phyloP scores from a whole-genome alignment of 2,113 vertebrate genomes.

The Anseranas semipalmata region DNA sequence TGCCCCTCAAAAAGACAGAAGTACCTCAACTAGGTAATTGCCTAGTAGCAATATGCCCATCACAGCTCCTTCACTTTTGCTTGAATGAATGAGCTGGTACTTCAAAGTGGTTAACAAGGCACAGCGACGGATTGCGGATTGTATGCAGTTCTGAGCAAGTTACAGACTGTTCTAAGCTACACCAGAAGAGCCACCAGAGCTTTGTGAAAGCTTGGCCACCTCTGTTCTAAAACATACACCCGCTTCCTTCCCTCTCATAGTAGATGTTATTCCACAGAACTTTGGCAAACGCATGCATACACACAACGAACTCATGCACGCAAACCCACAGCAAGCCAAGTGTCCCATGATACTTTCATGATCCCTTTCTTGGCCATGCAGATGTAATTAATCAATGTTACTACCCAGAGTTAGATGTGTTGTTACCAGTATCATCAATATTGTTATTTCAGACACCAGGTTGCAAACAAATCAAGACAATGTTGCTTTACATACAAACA shows the following conservation, averaged over 20 bases:
- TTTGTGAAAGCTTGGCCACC: background rate
- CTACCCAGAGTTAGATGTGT: background rate
- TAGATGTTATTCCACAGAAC: background rate
- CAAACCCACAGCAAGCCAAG: background rate
- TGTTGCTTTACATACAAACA: background rate
- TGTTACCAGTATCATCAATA: background rate
- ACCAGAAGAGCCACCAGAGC: background rate
- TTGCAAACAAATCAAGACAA: background rate
- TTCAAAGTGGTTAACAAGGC: background rate
- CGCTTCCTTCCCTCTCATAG: background rate
- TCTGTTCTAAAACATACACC: background rate
- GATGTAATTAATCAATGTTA: background rate
- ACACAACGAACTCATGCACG: background rate
- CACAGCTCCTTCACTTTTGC: background rate
- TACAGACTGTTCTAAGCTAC: background rate
- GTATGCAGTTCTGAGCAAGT: background rate
- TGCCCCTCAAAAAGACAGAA: background rate
- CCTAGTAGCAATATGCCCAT: background rate
- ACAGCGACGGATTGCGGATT: background rate
- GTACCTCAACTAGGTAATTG: rapidly evolving
- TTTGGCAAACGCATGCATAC: background rate
- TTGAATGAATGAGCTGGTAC: background rate
- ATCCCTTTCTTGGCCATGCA: background rate
- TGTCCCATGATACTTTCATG: background rate
- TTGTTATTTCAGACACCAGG: background rate